Base-by-base conservation (phyloP, 2,797 vertebrate genomes). In the Falco naumanni region DNA sequence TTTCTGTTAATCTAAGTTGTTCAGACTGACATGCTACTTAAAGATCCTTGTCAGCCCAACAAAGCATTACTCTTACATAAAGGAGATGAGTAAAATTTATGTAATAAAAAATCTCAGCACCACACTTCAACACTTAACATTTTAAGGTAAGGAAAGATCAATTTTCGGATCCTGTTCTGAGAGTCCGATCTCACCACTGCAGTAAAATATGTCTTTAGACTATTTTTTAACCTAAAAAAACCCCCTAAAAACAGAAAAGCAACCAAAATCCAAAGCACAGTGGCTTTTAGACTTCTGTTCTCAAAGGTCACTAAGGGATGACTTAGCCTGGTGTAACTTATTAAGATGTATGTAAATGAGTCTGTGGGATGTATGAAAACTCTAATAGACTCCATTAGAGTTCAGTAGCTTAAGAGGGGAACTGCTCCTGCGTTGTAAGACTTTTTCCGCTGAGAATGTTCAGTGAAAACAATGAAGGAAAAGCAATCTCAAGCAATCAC, bases 381-480 rank as follows among this genome's bases (percentile, higher is more conserved):
- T 50, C 48, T 41, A 21, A 34, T 24, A 48, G 37, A 60, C 43
- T 63, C 29, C 78, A 72, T 41, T 83, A 92, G 51, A 39, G 19
- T 81, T 61, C 54, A 84, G 66, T 22, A 70, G 60, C 84, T 70
- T 89, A 59, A 82, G 64, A 74, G 91, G 75, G 54, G 78, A 89
- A 89, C 51, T 37, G 18, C 12, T 86, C 75, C 89, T 89, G 33
- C 71, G 85, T 65, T 81, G 68, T 16, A 5, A 88, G 69, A 28
- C 20, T 69, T 94, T 84, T 54, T 53, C 61, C 60, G 75, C 72
- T 83, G 76, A 95, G 65, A 82, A 91, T 41, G 19, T 89, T 95
- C 83, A 56, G 31, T 37, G 53, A 95, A 93, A 96, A 95, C 56
- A 87, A 37, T 41, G 53, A 95, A 84, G 54, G 68, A 91, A 96